Conservation (phyloP, 2,113 vertebrate genomes). For the Takifugu flavidus region DNA sequence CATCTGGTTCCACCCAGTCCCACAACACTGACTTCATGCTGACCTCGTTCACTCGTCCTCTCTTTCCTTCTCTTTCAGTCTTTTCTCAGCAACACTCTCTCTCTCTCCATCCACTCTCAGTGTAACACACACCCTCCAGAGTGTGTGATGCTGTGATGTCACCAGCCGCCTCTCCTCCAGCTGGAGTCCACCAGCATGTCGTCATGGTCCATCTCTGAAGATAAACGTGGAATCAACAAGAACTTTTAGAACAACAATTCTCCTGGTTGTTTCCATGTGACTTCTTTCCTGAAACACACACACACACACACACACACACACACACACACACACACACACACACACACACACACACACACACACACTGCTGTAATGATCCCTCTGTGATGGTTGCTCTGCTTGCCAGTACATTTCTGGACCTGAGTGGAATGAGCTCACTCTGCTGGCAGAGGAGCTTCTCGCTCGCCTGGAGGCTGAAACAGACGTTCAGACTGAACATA, state of each 20-base stretch:
- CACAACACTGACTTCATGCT: conserved; percentile 51
- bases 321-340: no score
- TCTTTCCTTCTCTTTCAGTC: neutral
- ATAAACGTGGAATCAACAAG: neutral
- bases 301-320: no score
- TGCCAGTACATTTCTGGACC: conserved; percentile 18
- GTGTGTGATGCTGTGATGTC: conserved; percentile 31
- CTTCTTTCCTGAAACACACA: neutral
- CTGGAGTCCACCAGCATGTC: conserved; percentile 16
- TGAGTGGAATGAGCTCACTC: conserved; percentile 29
- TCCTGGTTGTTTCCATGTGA: neutral
- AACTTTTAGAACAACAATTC: no score
- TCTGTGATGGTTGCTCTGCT: neutral
- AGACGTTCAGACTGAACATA: neutral
- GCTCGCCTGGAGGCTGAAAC: conserved; percentile 12
- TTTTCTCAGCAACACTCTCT: conserved; percentile 20
- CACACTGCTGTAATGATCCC: no score
- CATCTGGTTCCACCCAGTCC: conserved; percentile 64
- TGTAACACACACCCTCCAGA: neutral
- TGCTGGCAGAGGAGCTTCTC: conserved; percentile 23
- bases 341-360: no score
- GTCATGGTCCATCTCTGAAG: conserved; percentile 22
- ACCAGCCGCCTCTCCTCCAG: neutral
- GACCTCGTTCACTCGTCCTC: conserved; percentile 31
- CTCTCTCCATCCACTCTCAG: conserved; percentile 10